These are phyloP conservation scores for Chelonoidis abingdonii DNA, from an alignment of 2,113 vertebrate genomes.

Conservation along the genomic window DNA sequence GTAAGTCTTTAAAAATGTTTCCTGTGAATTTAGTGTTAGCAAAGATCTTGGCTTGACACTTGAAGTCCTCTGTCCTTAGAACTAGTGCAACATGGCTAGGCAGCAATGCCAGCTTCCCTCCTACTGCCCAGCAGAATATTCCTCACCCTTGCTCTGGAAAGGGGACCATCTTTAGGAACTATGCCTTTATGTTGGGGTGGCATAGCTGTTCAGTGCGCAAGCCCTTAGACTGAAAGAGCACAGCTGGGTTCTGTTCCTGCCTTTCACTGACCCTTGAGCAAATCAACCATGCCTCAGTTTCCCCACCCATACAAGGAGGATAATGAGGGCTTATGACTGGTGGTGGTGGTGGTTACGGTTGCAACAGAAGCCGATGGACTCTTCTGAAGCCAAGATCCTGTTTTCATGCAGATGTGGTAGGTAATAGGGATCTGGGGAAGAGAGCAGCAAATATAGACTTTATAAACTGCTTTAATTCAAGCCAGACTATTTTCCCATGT, in stretches of 20 bases:
- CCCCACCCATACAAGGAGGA: rapidly evolving
- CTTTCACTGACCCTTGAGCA: neutral
- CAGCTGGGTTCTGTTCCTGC: neutral
- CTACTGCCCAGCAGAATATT: constrained; percentile 32
- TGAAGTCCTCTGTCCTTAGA: constrained; percentile 65
- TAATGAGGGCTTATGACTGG: neutral
- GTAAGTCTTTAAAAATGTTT: constrained; percentile 49
- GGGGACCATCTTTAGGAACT: neutral
- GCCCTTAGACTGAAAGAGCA: neutral
- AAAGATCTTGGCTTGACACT: constrained; percentile 68
- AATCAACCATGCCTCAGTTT: neutral
- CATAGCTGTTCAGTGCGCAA: neutral
- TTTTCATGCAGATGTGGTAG: constrained; percentile 65
- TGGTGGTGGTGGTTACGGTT: neutral
- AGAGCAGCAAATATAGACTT: constrained; percentile 45
- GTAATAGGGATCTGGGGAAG: constrained; percentile 22
- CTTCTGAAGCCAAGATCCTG: constrained; percentile 52
- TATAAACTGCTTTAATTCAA: constrained; percentile 66
- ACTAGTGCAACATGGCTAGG: constrained; percentile 42
- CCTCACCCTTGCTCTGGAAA: neutral
- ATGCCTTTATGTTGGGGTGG: neutral
- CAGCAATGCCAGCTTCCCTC: neutral
- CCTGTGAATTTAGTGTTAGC: constrained; percentile 73
- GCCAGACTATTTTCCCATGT: constrained; percentile 52
- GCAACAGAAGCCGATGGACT: neutral